Conservation (phyloP, 2,797 vertebrate genomes). For the Ambastaia sidthimunki region DNA sequence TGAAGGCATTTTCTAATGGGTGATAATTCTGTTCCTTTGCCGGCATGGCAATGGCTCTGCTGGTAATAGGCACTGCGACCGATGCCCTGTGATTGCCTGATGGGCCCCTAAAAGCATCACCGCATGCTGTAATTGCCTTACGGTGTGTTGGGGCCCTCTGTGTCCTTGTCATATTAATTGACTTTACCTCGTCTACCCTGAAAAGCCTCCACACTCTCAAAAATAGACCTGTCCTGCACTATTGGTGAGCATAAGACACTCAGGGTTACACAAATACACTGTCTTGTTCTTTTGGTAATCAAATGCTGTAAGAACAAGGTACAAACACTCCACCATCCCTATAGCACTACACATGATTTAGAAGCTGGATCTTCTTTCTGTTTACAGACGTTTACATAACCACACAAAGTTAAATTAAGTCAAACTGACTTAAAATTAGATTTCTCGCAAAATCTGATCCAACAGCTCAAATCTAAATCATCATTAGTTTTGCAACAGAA, state of each 20-base stretch:
- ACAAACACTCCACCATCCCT: no score
- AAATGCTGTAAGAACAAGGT: no score
- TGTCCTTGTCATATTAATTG: constrained; percentile 74
- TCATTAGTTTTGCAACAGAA: no score
- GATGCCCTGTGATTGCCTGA: constrained; percentile 50
- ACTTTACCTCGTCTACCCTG: constrained; percentile 63
- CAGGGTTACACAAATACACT: not conserved
- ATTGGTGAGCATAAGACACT: not conserved
- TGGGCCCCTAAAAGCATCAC: constrained; percentile 65
- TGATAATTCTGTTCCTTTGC: constrained; percentile 43
- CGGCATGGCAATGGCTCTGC: not conserved
- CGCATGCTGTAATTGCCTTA: constrained; percentile 61
- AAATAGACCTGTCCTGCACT: constrained; percentile 57
- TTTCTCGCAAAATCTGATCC: no score
- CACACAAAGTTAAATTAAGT: no score
- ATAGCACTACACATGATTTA: no score
- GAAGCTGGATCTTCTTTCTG: no score
- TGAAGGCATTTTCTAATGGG: constrained; percentile 53
- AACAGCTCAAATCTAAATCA: no score
- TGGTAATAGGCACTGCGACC: constrained; percentile 58
- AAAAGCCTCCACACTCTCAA: constrained; percentile 62
- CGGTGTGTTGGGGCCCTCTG: constrained; percentile 48
- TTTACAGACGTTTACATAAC: no score
- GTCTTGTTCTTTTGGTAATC: no score
- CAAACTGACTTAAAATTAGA: no score